Conservation (phyloP, 2,113 vertebrate genomes). For the Passer montanus region DNA sequence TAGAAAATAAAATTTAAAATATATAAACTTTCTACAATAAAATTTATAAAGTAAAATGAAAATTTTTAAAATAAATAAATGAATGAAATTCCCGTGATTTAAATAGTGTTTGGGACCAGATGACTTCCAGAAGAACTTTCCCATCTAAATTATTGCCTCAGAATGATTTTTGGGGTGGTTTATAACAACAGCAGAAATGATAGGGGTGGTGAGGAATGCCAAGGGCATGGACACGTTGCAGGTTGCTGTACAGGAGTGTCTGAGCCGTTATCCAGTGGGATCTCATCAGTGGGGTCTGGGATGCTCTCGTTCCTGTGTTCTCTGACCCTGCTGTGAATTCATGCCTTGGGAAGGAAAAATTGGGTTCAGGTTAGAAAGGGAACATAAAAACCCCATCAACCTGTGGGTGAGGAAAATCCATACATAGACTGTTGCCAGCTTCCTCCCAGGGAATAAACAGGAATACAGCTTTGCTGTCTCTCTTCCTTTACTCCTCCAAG, state of each 20-base stretch:
- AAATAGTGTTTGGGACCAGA: background rate
- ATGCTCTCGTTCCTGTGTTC: background rate
- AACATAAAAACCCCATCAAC: background rate
- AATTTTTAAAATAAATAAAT: background rate
- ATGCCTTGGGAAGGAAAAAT: background rate
- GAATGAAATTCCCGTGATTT: background rate
- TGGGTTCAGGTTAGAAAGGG: background rate
- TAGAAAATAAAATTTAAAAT: background rate
- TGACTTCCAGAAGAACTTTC: background rate
- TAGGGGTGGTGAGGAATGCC: background rate
- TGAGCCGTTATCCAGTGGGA: background rate
- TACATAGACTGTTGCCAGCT: background rate
- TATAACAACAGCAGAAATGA: background rate
- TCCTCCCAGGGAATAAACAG: background rate
- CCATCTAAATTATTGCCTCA: background rate
- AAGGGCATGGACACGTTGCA: rapidly evolving
- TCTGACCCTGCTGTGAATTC: background rate
- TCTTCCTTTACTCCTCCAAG: background rate
- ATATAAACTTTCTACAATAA: background rate
- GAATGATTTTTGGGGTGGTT: background rate
- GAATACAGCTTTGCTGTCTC: background rate
- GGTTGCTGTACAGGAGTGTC: background rate
- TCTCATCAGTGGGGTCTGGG: background rate
- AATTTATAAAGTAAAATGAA: background rate
- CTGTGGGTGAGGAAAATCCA: background rate